phyloP scores from a whole-genome alignment of 1,140 invertebrate species.

The Penaeus vannamei region DNA sequence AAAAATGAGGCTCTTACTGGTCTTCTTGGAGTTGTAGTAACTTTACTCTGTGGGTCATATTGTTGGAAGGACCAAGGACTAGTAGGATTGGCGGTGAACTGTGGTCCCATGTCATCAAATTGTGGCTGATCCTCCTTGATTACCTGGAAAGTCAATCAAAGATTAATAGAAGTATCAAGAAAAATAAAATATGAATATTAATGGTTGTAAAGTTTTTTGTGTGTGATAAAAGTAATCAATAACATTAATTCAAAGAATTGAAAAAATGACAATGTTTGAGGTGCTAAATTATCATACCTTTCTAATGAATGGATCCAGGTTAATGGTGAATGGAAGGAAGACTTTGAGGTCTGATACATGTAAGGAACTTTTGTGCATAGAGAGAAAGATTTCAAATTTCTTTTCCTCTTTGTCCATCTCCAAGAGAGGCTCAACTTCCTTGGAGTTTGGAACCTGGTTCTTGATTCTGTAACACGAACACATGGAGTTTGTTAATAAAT shows the following conservation, averaged over 20 bases:
- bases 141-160: constrained; percentile 35
- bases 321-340: constrained; percentile 96
- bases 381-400: constrained; percentile 93
- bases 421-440: constrained; percentile 89
- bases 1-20: constrained; percentile 28
- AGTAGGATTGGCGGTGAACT: constrained; percentile 7
- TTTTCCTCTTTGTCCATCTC: constrained; percentile 94
- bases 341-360: constrained; percentile 87
- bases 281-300: constrained; percentile 77
- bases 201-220: not conserved
- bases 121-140: constrained; percentile 68
- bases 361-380: constrained; percentile 80
- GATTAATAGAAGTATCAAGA: not conserved
- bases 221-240: no score
- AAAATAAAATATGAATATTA: constrained; percentile 24
- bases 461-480: constrained; percentile 70
- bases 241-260: no score
- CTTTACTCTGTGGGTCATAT: constrained; percentile 51
- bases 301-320: constrained; percentile 95
- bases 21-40: constrained; percentile 48
- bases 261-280: constrained; percentile 67
- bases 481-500: not conserved
- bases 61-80: constrained; percentile 46
- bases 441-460: constrained; percentile 84
- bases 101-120: constrained; percentile 57